Evolutionary conservation across 1,140 invertebrate genomes (phyloP), one percentile per base, ranked within the genome.

Genomic region (Pygmarrhopalites habei): DNA sequence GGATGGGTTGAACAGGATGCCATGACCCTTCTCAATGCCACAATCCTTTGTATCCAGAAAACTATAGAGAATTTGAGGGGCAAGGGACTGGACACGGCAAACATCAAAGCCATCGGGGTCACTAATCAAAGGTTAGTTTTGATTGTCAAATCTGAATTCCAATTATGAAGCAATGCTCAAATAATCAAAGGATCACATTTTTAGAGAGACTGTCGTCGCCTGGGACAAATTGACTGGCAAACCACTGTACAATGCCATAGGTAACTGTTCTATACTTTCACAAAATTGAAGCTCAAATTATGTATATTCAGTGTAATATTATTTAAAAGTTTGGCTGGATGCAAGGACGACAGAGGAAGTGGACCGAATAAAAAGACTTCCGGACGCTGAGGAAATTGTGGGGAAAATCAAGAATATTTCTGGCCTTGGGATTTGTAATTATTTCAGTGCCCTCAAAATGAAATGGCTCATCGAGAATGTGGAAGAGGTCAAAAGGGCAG

Each of bases 1-100:
- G 92, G 92, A 72, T 98, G 94, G 94, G 87, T 89, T 5, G 95
- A 99, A 75, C 90, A 96, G 75, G 89, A 98, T 74, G 91, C 95
- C 0, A 79, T 12, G 19, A 14, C 58, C 19, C 35, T 97, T 67
- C 77, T 95, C 19, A 78, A 84, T 12, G 86, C 90, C 5, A 86
- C 93, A 17, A 78, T 83, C 46, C 83, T 84, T 72, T 94, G 89
- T 72, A 88, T 95, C 12, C 81, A 86, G 62, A 80, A 82, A 68
- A 82, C 85, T 7, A 78, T 85, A 2, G 79, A 80, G 56, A 80
- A 85, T 69, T 71, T 89, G 47, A 74, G 81, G 56, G 75, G 77
- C 12, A 71, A 87, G 7, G 85, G 85, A 26, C 82, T 88, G 58
- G 81, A 83, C 72, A 82, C 84, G 39, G 78, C 79, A 69, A 84